These are phyloP conservation scores for Larimichthys crocea DNA, from an alignment of 2,113 vertebrate species.

Conservation along the genomic window DNA sequence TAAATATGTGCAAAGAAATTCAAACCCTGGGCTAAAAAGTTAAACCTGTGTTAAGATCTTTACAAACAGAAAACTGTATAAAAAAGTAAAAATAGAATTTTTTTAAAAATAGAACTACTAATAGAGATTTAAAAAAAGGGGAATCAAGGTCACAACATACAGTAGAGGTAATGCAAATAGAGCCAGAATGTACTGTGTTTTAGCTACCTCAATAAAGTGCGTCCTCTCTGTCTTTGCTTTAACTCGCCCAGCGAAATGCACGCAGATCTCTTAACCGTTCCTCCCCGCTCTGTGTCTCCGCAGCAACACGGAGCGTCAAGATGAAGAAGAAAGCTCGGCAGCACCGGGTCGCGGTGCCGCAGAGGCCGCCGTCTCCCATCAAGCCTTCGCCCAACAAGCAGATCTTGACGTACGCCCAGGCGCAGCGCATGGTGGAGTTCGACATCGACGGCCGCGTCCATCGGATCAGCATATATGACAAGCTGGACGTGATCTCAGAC, in stretches of 20 bases:
- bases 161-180: background rate
- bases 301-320: conserved; percentile 76
- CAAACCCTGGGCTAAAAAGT: too few species aligned
- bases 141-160: background rate
- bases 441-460: conserved; percentile 95
- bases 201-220: background rate
- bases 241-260: background rate
- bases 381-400: conserved; percentile 94
- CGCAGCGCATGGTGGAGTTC: conserved; percentile 97
- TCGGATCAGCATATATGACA: conserved; percentile 95
- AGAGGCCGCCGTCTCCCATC: conserved; percentile 93
- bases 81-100: too few species aligned
- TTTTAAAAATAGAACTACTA: too few species aligned
- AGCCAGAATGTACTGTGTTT: background rate
- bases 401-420: conserved; percentile 96
- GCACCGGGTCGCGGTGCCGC: conserved; percentile 88
- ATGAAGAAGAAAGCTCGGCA: conserved; percentile 98
- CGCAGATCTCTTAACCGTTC: background rate
- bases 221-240: background rate
- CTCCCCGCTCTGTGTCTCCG: background rate
- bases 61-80: too few species aligned
- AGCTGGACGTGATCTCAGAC: conserved; percentile 91
- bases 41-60: too few species aligned
- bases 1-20: too few species aligned
- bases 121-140: too few species aligned